Evolutionary conservation across 2,888 invertebrate genomes (phyloP).

Genomic region (Cyrtodaria siliqua): DNA sequence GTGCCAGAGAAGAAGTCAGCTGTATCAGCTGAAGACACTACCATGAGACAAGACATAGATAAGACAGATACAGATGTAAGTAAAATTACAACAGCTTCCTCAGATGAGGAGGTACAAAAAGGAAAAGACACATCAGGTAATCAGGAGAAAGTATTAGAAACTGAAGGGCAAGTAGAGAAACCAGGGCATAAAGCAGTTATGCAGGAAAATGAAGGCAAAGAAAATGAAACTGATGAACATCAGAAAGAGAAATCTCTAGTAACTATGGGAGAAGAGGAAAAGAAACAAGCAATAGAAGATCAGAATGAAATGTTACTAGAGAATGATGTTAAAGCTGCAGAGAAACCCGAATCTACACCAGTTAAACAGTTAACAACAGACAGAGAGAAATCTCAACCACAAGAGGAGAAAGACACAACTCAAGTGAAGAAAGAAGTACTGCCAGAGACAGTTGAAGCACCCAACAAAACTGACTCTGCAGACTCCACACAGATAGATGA

Average conservation of each 20-base stretch:
- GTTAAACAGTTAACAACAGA: neutral
- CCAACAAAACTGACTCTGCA: no score
- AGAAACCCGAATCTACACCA: neutral
- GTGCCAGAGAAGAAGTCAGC: no score
- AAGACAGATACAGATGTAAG: neutral
- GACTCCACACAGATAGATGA: no score
- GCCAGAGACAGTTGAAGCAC: no score
- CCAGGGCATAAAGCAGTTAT: neutral
- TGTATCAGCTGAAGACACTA: neutral
- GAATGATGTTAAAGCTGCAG: neutral
- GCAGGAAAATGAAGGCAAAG: neutral
- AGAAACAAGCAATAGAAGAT: no score
- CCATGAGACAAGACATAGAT: neutral
- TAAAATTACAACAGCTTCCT: neutral
- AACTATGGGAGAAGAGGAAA: neutral
- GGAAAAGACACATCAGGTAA: neutral
- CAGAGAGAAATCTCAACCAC: neutral
- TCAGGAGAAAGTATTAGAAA: neutral
- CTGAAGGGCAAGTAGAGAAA: neutral
- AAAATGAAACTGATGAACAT: neutral
- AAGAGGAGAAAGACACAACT: neutral
- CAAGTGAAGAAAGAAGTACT: no score
- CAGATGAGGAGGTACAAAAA: neutral
- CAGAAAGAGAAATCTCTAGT: neutral
- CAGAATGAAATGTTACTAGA: neutral